Evolutionary conservation across 2,113 vertebrate species (phyloP).

Genomic region (Epinephelus fuscoguttatus): DNA sequence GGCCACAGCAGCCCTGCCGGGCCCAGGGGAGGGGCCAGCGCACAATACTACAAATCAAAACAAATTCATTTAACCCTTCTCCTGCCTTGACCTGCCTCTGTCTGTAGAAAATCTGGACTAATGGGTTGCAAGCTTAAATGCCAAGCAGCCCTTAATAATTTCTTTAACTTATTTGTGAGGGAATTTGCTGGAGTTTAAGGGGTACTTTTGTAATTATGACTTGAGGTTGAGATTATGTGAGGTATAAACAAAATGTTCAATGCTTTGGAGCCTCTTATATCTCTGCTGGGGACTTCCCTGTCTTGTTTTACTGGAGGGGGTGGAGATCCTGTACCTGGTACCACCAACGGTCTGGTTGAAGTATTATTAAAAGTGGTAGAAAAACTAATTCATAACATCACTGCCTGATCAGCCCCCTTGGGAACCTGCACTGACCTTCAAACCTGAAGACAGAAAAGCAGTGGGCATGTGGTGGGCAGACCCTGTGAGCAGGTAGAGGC

Average conservation of each 20-base stretch:
- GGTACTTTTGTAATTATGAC: neutral
- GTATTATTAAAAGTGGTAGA: slow-evolving; percentile 35
- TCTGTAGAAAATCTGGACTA: slow-evolving; percentile 11
- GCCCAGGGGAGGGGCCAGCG: slow-evolving; percentile 75
- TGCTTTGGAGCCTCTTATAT: neutral
- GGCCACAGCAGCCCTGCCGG: slow-evolving; percentile 56
- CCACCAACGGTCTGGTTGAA: slow-evolving; percentile 29
- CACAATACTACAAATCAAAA: slow-evolving; percentile 80
- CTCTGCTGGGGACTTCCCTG: neutral
- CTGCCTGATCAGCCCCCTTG: slow-evolving; percentile 13
- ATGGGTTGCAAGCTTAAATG: neutral
- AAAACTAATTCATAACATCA: slow-evolving; percentile 27
- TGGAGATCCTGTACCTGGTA: slow-evolving; percentile 13
- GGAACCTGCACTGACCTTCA: slow-evolving; percentile 10
- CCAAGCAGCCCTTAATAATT: neutral
- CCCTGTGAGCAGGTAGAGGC: neutral
- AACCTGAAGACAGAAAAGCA: slow-evolving; percentile 26
- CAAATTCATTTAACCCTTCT: slow-evolving; percentile 80
- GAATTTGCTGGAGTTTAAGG: neutral
- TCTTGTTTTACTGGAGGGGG: slow-evolving; percentile 3
- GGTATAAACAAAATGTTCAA: neutral
- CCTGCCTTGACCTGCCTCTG: slow-evolving; percentile 42
- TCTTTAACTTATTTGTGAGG: neutral
- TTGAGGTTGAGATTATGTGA: neutral
- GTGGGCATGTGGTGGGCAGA: slow-evolving; percentile 1